phyloP scores from a whole-genome alignment of 2,797 vertebrate genomes.

The Pteronotus mesoamericanus region DNA sequence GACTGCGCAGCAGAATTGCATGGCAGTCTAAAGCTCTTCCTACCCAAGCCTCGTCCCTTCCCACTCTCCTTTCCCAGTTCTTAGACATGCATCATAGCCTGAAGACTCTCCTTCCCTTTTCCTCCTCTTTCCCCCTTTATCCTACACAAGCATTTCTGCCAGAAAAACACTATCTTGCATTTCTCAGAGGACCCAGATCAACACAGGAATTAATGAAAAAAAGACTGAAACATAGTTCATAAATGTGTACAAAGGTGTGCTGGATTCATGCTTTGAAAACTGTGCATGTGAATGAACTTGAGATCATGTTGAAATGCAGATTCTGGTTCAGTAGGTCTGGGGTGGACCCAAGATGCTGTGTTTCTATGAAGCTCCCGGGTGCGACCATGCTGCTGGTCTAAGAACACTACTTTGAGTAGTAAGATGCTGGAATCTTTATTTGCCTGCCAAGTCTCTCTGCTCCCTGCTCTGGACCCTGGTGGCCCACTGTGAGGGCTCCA shows the following conservation, averaged over 20 bases:
- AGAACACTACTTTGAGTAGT: background rate
- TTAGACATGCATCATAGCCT: background rate
- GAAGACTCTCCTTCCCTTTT: background rate
- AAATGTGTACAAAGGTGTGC: background rate
- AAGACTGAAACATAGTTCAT: background rate
- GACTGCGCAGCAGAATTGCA: background rate
- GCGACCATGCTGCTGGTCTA: background rate
- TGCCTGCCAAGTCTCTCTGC: background rate
- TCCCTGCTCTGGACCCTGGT: background rate
- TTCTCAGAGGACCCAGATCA: constrained; percentile 17
- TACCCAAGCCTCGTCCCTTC: background rate
- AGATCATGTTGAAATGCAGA: background rate
- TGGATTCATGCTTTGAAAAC: background rate
- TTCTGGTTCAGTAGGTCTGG: background rate
- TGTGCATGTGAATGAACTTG: background rate
- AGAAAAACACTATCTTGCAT: background rate
- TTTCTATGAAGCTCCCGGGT: background rate
- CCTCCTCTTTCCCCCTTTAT: background rate
- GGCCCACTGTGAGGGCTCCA: background rate
- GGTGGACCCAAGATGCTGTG: background rate
- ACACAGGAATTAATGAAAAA: background rate
- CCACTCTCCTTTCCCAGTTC: background rate
- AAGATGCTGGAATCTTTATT: background rate
- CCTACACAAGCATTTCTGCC: background rate
- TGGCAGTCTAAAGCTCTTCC: background rate